Evolutionary conservation across 2,113 vertebrate species (phyloP).

Genomic region (Enhydra lutris): DNA sequence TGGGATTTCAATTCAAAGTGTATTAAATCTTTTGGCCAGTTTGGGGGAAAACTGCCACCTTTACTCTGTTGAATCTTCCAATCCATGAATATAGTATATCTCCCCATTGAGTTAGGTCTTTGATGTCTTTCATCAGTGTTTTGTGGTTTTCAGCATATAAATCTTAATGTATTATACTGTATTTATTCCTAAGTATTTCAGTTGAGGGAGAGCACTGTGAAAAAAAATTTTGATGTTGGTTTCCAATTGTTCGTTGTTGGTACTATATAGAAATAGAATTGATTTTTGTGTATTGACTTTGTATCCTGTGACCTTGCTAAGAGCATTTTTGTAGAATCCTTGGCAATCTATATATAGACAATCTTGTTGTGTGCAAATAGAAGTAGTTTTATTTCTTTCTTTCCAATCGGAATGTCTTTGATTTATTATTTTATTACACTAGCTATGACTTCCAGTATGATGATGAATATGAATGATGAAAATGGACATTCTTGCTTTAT

Average conservation of each 20-base stretch:
- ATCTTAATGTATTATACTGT: background rate
- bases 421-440: background rate
- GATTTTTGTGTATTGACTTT: background rate
- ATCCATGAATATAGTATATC: background rate
- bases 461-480: background rate
- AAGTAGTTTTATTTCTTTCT: background rate
- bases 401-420: background rate
- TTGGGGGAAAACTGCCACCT: background rate
- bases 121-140: background rate
- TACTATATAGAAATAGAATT: background rate
- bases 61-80: background rate
- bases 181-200: background rate
- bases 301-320: background rate
- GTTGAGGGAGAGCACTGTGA: background rate
- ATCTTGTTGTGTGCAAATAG: background rate
- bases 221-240: background rate
- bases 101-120: background rate
- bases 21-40: background rate
- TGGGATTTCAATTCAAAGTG: background rate
- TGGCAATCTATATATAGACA: background rate
- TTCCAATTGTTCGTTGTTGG: background rate
- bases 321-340: background rate
- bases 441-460: background rate
- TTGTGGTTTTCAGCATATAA: background rate
- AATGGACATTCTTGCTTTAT: background rate